These are phyloP conservation scores for Mythimna impura DNA, from an alignment of 2,888 invertebrate species.

Conservation along the genomic window DNA sequence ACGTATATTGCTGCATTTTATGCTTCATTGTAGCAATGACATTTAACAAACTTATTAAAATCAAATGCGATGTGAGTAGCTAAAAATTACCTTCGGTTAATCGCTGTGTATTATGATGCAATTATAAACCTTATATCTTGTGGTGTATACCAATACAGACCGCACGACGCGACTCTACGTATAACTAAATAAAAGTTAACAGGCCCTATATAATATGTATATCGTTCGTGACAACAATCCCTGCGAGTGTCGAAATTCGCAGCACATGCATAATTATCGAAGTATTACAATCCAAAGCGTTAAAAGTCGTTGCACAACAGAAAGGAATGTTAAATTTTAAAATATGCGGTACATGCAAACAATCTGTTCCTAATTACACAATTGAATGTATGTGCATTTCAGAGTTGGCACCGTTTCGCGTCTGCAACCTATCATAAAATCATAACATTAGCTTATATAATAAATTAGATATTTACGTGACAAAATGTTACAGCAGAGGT, in stretches of 20 bases:
- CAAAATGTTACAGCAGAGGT: conserved; percentile 16
- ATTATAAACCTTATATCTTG: conserved; percentile 38
- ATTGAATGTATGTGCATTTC: conserved; percentile 60
- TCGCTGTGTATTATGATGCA: conserved; percentile 47
- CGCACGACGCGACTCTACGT: conserved; percentile 13
- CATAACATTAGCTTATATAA: conserved; percentile 33
- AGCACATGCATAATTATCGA: conserved; percentile 26
- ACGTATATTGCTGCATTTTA: conserved; percentile 37
- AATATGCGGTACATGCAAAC: conserved; percentile 58
- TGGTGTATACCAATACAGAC: conserved; percentile 18
- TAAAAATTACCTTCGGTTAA: conserved; percentile 45
- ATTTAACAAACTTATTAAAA: conserved; percentile 30
- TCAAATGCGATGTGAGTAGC: conserved; percentile 32
- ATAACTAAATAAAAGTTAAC: conserved; percentile 20
- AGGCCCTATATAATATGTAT: conserved; percentile 20
- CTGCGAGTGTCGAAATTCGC: conserved; percentile 36
- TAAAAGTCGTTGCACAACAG: conserved; percentile 48
- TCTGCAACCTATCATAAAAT: conserved; percentile 62
- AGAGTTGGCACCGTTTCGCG: conserved; percentile 69
- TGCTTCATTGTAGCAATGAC: conserved; percentile 18
- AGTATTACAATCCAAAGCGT: conserved; percentile 23
- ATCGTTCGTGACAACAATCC: conserved; percentile 38
- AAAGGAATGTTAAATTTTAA: conserved; percentile 63
- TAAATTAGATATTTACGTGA: conserved; percentile 29
- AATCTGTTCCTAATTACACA: conserved; percentile 62